These are phyloP conservation scores for Hypotaenidia philippensis DNA, from an alignment of 2,797 vertebrate species.

Conservation along the genomic window DNA sequence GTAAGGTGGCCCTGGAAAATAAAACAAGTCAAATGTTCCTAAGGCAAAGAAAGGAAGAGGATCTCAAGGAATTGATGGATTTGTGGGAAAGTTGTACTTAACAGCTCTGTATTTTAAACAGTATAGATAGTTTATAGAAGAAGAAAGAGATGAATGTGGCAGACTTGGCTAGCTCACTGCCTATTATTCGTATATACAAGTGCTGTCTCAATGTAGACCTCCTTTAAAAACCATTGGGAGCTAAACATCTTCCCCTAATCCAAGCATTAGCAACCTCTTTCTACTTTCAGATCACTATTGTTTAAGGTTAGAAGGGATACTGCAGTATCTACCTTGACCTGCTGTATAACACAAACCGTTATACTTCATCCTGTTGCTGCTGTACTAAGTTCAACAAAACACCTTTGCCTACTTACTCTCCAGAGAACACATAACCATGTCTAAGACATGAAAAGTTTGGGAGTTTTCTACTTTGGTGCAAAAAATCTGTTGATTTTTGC, in stretches of 20 bases:
- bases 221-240: background rate
- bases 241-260: background rate
- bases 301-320: background rate
- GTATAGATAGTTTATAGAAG: background rate
- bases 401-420: background rate
- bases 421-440: background rate
- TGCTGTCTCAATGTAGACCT: accelerated
- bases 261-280: background rate
- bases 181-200: background rate
- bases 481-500: background rate
- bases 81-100: background rate
- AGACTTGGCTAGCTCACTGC: background rate
- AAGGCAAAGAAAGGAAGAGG: background rate
- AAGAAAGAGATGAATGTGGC: background rate
- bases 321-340: background rate
- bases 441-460: background rate
- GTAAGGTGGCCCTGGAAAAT: background rate
- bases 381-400: background rate
- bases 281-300: background rate
- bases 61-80: background rate
- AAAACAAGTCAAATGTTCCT: background rate
- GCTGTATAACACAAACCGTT: background rate
- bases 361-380: background rate
- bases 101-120: background rate
- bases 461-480: background rate